These are phyloP conservation scores for Globia sparganii DNA, from an alignment of 2,888 invertebrate genomes.

Conservation along the genomic window DNA sequence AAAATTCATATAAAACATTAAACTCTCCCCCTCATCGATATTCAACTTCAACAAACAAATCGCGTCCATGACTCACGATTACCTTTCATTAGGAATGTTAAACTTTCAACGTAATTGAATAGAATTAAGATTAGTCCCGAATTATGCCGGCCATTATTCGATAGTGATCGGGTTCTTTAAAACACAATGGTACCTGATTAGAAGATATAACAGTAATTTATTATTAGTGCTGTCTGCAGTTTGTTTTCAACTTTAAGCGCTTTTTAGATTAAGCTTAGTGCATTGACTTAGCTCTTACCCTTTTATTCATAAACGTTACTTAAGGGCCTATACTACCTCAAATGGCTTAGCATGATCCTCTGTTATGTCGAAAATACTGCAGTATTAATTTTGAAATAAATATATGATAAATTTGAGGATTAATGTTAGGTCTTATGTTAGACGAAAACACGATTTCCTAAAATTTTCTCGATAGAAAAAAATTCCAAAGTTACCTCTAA, in stretches of 20 bases:
- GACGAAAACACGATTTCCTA: too few species aligned
- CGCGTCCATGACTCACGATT: constrained; percentile 41
- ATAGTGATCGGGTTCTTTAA: constrained; percentile 44
- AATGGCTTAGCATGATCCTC: too few species aligned
- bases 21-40: constrained; percentile 36
- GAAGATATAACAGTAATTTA: constrained; percentile 28
- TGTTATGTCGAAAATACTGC: too few species aligned
- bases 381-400: too few species aligned
- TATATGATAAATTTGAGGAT: too few species aligned
- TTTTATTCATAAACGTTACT: too few species aligned
- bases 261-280: constrained; percentile 8
- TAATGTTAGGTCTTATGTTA: too few species aligned
- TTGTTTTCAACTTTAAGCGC: constrained; percentile 12
- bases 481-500: too few species aligned
- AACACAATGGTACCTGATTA: constrained; percentile 48
- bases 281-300: constrained; percentile 13
- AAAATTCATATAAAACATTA: constrained; percentile 30
- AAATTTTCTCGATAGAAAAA: too few species aligned
- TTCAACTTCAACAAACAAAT: constrained; percentile 37
- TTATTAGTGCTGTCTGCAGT: constrained; percentile 38
- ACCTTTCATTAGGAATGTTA: constrained; percentile 47
- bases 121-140: constrained; percentile 45
- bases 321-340: too few species aligned
- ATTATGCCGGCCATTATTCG: constrained; percentile 46
- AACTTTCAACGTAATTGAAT: constrained; percentile 60